Evolutionary conservation across 2,888 invertebrate genomes (phyloP), one percentile per base, ranked within the genome.

Genomic region (Chrysopilus asiliformis): DNA sequence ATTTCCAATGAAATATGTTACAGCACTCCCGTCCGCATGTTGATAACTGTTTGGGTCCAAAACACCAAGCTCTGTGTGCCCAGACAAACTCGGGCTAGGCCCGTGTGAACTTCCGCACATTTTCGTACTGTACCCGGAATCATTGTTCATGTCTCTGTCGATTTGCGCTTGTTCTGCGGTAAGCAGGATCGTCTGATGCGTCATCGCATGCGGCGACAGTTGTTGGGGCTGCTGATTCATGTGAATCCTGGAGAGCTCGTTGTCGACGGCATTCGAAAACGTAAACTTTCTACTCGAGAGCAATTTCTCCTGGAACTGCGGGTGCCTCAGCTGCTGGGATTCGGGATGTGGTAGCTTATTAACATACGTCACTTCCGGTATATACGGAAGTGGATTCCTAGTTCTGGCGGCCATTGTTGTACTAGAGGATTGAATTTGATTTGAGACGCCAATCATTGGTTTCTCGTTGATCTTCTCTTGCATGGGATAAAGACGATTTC

Each of bases 71-170:
- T 48, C 49, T 3, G 45, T 47, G 32, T 48, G 46, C 1, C 74
- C 75, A 22, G 78, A 79, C 32, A 80, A 65, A 54, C 78, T 78
- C 3, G 81, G 80, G n/a, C 79, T 79, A 18, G 81, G 78, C 1
- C 81, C 79, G 51, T 80, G 77, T 6, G 79, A 79, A 45, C 80
- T 80, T 1, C 79, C 80, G 45, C 81, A 82, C 47, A 82, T 78
- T 52, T 82, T 79, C 25, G 84, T 84, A 49, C 83, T 83, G 57
- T 86, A 86, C 2, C 86, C 86, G 1, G 85, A 85, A 60, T 87
- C 86, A 46, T 84, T 83, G 54, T 79, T 84, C 1, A 76, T 74
- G 49, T 79, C 79, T 35, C 75, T 59, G 47, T 76, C 76, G 2
- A 68, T 53, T 47, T 68, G 68, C 4, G 44, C 39, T 18, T 49